Evolutionary conservation across 2,888 invertebrate genomes (phyloP).

Genomic region (Ectemnius cavifrons): DNA sequence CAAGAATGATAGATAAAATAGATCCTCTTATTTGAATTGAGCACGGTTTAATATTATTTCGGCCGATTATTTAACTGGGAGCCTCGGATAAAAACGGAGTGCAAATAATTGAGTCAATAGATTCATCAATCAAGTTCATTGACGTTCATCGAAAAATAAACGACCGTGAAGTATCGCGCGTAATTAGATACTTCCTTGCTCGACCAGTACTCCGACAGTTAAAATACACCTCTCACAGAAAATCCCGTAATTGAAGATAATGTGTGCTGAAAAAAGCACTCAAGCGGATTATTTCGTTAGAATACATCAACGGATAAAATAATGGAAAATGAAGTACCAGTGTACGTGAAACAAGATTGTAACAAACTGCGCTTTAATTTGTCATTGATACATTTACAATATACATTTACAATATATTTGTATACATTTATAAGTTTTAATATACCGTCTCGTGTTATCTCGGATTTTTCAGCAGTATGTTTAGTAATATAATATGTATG

Average conservation of each 20-base stretch:
- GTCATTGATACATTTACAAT: constrained; percentile 77
- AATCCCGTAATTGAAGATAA: too few species aligned
- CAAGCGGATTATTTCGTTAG: too few species aligned
- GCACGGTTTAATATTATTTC: too few species aligned
- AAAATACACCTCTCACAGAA: too few species aligned
- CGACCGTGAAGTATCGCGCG: not conserved
- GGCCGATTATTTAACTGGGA: too few species aligned
- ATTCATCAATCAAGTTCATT: not conserved
- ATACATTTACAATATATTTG: constrained; percentile 73
- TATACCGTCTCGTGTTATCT: constrained; percentile 66
- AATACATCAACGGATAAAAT: not conserved
- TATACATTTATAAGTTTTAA: constrained; percentile 71
- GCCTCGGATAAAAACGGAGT: not conserved
- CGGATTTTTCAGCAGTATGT: constrained; percentile 67
- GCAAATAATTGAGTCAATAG: constrained; percentile 2
- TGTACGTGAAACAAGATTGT: constrained; percentile 57
- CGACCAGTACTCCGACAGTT: too few species aligned
- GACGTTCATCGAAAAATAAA: not conserved
- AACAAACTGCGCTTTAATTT: constrained; percentile 77
- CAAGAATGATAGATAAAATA: too few species aligned
- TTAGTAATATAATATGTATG: constrained; percentile 52
- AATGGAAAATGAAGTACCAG: not conserved
- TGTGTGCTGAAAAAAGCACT: too few species aligned
- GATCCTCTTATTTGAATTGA: too few species aligned
- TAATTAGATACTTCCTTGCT: not conserved